Conservation (phyloP, 2,888 invertebrate genomes). For the Agrilus mali region DNA sequence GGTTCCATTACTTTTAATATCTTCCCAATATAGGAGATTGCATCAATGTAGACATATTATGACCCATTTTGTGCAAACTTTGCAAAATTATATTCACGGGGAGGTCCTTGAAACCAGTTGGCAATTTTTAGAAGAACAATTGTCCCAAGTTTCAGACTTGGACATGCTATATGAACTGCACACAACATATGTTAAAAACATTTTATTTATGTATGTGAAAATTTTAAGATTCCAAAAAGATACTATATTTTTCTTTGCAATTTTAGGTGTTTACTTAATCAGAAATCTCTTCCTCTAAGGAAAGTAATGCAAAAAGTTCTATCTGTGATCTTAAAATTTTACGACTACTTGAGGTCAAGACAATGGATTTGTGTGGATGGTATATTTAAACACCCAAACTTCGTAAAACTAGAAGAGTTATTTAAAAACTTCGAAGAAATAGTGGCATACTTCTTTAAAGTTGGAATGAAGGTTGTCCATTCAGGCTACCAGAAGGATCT, state of each 20-base stretch:
- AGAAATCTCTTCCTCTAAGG: conserved; percentile 53
- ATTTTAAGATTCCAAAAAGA: neutral
- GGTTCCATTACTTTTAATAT: conserved; percentile 36
- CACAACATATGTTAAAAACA: conserved; percentile 60
- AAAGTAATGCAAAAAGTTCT: conserved; percentile 60
- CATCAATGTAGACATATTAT: conserved; percentile 63
- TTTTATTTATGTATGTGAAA: conserved; percentile 48
- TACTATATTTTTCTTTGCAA: too few relatives aligned
- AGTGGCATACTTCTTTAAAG: conserved; percentile 48
- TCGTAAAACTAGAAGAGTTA: conserved; percentile 39
- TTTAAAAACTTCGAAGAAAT: conserved; percentile 42
- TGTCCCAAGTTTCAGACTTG: conserved; percentile 50
- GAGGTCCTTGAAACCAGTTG: conserved; percentile 64
- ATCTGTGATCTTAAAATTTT: conserved; percentile 57
- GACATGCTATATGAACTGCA: conserved; percentile 64
- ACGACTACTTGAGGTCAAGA: conserved; percentile 44
- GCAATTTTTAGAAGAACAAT: conserved; percentile 57
- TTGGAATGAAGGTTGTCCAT: conserved; percentile 47
- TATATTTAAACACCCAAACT: conserved; percentile 45
- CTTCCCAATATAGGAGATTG: conserved; percentile 56
- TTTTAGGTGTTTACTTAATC: conserved; percentile 56
- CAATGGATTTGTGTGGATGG: conserved; percentile 43
- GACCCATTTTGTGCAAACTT: conserved; percentile 60
- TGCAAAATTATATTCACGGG: conserved; percentile 66
- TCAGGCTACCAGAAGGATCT: conserved; percentile 56